These are phyloP conservation scores for Calyptommatus sinebrachiatus DNA, from an alignment of 2,113 vertebrate species.

Conservation along the genomic window DNA sequence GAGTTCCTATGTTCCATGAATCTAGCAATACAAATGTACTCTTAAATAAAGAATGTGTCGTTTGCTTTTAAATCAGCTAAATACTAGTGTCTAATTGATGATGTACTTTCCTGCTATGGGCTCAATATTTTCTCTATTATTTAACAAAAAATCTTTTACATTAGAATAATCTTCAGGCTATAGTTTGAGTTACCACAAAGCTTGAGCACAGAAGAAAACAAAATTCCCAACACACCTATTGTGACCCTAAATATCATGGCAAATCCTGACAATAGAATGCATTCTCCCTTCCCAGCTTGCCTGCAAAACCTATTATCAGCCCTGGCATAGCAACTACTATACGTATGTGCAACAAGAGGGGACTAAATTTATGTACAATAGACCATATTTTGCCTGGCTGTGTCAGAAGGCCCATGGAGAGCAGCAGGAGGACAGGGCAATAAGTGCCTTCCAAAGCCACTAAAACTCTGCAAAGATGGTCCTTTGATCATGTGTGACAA, in stretches of 20 bases:
- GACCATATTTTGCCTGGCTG: fast-evolving
- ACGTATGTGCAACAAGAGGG: neutral
- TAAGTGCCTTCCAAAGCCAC: neutral
- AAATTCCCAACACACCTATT: neutral
- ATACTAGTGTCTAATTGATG: slow-evolving; percentile 6
- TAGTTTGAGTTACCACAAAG: slow-evolving; percentile 1
- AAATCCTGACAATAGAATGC: neutral
- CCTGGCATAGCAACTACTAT: slow-evolving; percentile 16
- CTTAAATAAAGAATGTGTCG: neutral
- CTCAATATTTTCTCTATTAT: neutral
- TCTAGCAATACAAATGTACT: neutral
- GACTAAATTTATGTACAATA: slow-evolving; percentile 2
- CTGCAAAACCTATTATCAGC: neutral
- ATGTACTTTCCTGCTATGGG: neutral
- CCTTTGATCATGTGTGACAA: neutral
- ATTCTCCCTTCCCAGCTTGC: neutral
- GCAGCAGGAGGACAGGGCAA: fast-evolving
- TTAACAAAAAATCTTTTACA: neutral
- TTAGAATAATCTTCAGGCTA: slow-evolving; percentile 15
- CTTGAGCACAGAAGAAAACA: slow-evolving; percentile 11
- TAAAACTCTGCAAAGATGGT: neutral
- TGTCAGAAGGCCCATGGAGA: neutral
- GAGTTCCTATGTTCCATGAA: neutral
- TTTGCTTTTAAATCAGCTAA: slow-evolving; percentile 14
- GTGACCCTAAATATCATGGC: fast-evolving